Base-by-base conservation (phyloP, 2,113 vertebrate genomes). In the Girardinichthys multiradiatus region DNA sequence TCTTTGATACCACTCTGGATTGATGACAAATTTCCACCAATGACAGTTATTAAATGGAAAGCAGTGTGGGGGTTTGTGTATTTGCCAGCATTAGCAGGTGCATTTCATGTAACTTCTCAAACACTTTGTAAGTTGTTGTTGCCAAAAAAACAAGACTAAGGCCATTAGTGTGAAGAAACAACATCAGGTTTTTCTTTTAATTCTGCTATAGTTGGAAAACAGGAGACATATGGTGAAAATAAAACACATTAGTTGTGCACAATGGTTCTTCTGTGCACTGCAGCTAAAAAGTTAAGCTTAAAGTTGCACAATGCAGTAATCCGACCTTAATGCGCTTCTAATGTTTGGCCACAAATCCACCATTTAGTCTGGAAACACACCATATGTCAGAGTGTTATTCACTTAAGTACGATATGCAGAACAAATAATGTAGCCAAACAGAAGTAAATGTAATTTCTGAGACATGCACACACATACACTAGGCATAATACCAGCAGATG, bases 401-500 rank as follows among this genome's bases (percentile, higher is more conserved):
- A 30, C 19, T 60, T 13, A 26, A 21, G 5, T 2, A 2, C 4
- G 39, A n/a, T 0, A 37, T 29, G 7, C 19, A 54, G 27, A 45
- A 19, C 39, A 2, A 21, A 66, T 4, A 45, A 51, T 48, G 21
- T 21, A 51, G 28, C 35, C 42, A 64, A 48, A 48, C 26, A 29
- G 39, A 45, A 66, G 64, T 66, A 13, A 14, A 31, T 7, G 17
- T 29, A n/a, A 37, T 28, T 9, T 42, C 17, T 30, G 13, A 42
- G 39, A 28, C 10, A 11, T 11, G 21, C 31, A 19, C 30, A 33
- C 21, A 29, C 19, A 8, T 11, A 61, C 29, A 33, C n/a, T 15
- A 29, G 24, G 26, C 37, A 60, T 27, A 28, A 37, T 57, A 39
- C 9, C 26, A 77, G 59, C 68, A 78, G 19, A 26, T 58, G 64